Evolutionary conservation across 2,888 invertebrate genomes (phyloP).

Genomic region (Hyposoter dolosus): DNA sequence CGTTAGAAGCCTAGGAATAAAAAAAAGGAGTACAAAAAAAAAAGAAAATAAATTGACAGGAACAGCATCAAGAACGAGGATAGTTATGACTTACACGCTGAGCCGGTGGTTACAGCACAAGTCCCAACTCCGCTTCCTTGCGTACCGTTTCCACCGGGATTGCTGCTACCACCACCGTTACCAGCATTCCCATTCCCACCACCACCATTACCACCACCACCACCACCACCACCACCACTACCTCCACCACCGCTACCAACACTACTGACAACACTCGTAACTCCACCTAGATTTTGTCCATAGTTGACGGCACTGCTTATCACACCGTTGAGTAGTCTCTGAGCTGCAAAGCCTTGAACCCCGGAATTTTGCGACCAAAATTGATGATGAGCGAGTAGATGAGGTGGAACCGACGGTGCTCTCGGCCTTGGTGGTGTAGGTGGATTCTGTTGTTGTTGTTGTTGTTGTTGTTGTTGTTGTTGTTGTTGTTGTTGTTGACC

Average conservation of each 20-base stretch:
- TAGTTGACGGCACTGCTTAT: conserved; percentile 82
- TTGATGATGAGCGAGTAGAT: conserved; percentile 85
- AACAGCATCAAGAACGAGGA: conserved; percentile 11
- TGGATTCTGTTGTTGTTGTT: conserved; percentile 67
- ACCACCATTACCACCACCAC: conserved; percentile 51
- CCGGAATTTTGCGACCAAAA: conserved; percentile 83
- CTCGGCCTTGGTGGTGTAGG: conserved; percentile 78
- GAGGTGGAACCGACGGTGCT: conserved; percentile 86
- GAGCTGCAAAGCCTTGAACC: conserved; percentile 82
- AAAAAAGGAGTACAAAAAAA: background rate
- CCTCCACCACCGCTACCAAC: conserved; percentile 65
- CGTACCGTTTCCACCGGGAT: conserved; percentile 73
- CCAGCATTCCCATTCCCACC: conserved; percentile 67
- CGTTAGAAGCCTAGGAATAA: too few relatives aligned
- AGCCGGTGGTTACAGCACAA: conserved; percentile 70
- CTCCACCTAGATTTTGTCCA: conserved; percentile 79
- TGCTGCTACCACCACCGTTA: conserved; percentile 68
- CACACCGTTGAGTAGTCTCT: conserved; percentile 83
- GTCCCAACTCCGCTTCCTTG: conserved; percentile 69
- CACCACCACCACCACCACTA: conserved; percentile 58
- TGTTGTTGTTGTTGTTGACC: conserved; percentile 72
- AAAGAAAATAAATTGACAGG: background rate
- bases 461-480: conserved; percentile 72
- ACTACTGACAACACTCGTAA: conserved; percentile 74
- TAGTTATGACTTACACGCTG: conserved; percentile 68